These are phyloP conservation scores for Rachycentron canadum DNA, from an alignment of 2,797 vertebrate genomes.

Conservation along the genomic window DNA sequence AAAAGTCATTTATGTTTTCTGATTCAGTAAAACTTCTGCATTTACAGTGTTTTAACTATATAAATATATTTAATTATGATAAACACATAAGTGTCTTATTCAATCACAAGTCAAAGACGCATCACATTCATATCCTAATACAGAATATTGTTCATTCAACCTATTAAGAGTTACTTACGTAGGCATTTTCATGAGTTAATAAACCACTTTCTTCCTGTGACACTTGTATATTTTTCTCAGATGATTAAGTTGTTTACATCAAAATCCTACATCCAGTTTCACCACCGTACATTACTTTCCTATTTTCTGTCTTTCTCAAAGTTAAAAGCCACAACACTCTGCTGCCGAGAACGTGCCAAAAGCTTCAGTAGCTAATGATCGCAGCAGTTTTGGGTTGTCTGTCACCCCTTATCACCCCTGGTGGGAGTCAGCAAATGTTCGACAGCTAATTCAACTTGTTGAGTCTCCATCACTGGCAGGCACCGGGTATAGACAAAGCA, in stretches of 20 bases:
- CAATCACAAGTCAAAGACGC: not conserved
- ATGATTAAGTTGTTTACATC: constrained; percentile 15
- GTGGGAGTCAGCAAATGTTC: constrained; percentile 58
- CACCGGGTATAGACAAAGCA: constrained; percentile 14
- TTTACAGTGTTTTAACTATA: no score
- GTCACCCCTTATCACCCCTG: constrained; percentile 51
- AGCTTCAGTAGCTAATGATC: constrained; percentile 58
- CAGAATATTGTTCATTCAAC: not conserved
- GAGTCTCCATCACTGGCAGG: constrained; percentile 42
- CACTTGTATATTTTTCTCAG: constrained; percentile 5
- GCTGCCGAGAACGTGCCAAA: constrained; percentile 50
- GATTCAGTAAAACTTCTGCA: not conserved
- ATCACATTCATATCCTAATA: not conserved
- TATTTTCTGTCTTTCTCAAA: constrained; percentile 16
- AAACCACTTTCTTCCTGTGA: not conserved
- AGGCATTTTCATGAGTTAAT: not conserved
- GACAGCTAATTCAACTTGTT: constrained; percentile 49
- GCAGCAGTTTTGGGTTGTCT: constrained; percentile 56
- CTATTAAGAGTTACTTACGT: not conserved
- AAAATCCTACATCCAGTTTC: not conserved
- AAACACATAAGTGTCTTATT: not conserved
- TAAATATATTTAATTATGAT: not conserved
- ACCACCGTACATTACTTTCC: not conserved
- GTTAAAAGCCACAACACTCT: constrained; percentile 30
- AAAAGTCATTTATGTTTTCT: not conserved